Evolutionary conservation across 2,797 vertebrate genomes (phyloP), one percentile per base, ranked within the genome.

Genomic region (Glyptemys insculpta): DNA sequence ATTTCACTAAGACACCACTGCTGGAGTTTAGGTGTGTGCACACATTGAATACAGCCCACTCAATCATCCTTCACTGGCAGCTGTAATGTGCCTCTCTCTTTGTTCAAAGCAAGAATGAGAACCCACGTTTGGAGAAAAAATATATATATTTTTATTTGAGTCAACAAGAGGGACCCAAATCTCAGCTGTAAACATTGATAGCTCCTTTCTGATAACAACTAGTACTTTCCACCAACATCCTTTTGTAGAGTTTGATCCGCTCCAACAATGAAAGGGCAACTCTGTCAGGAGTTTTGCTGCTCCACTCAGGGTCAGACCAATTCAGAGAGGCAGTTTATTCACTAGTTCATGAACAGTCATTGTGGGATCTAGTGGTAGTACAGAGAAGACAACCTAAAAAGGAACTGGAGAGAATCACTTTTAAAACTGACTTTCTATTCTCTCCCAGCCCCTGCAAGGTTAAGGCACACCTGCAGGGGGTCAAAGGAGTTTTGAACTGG

Each of bases 251-350:
- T 1, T 81, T 96, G 97, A 97, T 97, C 96, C 94, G 1, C 90
- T 57, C 93, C 95, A 96, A 97, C 97, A 97, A 97, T 95, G 96
- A 91, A 34, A 14, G 90, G 90, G 96, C 92, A 0, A 84, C 91
- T 72, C 92, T 93, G 97, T 96, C 96, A 97, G 96, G 96, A 93
- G 90, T 97, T 98, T 97, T 95, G 95, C 95, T 89, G 94, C 96
- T 90, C 90, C 25, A 87, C 95, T 94, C 96, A 88, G 89, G 94
- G 65, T 87, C 91, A 92, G 93, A 92, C 92, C 94, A 90, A 96
- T 85, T 88, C 93, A 86, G 91, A 89, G 27, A 82, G 93, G 96
- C 95, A 91, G 97, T 76, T 95, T 19, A 95, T 80, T 79, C 94
- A 89, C 92, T 87, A 83, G 89, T 23, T 18, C 86, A 92, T 4